Percentiles rank a stretch among this genome's conserved stretches.
Conservation (phyloP, 2,113 vertebrate species). For the Empidonax alnorum region DNA sequence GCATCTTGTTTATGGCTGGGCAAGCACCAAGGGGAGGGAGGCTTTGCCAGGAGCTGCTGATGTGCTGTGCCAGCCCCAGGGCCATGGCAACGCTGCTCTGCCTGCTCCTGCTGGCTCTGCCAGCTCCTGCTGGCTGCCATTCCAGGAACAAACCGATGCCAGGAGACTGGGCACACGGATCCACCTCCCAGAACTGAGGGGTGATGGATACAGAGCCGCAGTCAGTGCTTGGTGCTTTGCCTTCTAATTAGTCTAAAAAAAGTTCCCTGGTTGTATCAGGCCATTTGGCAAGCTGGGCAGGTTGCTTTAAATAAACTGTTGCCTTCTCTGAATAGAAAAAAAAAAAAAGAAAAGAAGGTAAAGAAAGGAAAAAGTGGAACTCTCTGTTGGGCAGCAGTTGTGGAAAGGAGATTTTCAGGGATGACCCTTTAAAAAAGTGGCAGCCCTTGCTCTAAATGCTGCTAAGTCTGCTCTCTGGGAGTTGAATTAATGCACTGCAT, state of each 20-base stretch:
- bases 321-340: background rate
- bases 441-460: background rate
- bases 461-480: background rate
- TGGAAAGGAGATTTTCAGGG: background rate
- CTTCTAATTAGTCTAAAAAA: conserved; percentile 25
- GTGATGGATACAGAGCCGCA: background rate
- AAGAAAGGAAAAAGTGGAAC: background rate
- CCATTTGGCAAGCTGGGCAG: background rate
- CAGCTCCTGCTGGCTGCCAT: background rate
- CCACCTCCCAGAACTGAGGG: background rate
- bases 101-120: conserved; percentile 12
- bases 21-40: background rate
- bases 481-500: background rate
- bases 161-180: background rate
- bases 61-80: background rate
- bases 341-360: background rate
- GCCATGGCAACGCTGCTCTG: background rate
- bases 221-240: background rate
- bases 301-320: background rate
- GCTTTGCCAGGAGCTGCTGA: conserved; percentile 18
- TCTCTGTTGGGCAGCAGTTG: background rate
- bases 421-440: rapidly evolving
- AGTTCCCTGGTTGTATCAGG: background rate
- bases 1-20: background rate
- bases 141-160: background rate